Base-by-base conservation (phyloP, 2,113 vertebrate genomes). In the Charadrius vociferus region DNA sequence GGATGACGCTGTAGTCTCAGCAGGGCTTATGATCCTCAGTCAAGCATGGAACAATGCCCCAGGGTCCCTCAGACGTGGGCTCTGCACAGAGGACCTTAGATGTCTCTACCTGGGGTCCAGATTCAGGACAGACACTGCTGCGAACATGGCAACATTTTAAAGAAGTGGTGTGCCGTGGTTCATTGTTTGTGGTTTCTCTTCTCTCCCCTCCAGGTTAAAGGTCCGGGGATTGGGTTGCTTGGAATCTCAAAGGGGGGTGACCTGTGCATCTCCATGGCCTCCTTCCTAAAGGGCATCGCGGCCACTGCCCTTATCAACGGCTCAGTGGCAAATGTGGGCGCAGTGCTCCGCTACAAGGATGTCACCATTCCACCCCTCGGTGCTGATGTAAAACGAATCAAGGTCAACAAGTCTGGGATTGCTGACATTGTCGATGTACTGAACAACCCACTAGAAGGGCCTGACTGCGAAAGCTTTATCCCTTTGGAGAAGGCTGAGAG, bases 241-340 rank as follows among this genome's bases (percentile, higher is more conserved):
- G 99, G 99, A 17, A 95, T 99, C 89, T 99, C 99, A 1, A 98
- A 99, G 63, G 99, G 99, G 20, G 99, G 98, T 34, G 98, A 98
- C 61, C 82, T 99, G 56, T 99, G 99, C 5, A 4, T 99, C 86
- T 98, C 96, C 3, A 99, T 99, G 98, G 97, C 99, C 17, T 98
- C 99, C 14, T 99, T 99, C 93, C 97, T 99, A 43, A 97, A 98
- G 79, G 98, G 98, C 55, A 96, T 99, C 86, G 86, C 97, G 4
- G 99, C 99, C 14, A 98, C 98, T 0, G 98, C 98, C 59, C 98
- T 98, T 24, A 98, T 99, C 92, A 99, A 99, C 1, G 92, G 96
- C 90, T 99, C 98, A 2, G 98, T 92, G 58, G 98, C 98, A 43
- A 98, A 98, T n/a, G 96, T 95, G 29, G 88, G 93, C 4, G 84